A percentile compares a stretch with the other conserved stretches of the same genome.
Conservation (phyloP, 2,797 vertebrate species). For the Mus spretus region DNA sequence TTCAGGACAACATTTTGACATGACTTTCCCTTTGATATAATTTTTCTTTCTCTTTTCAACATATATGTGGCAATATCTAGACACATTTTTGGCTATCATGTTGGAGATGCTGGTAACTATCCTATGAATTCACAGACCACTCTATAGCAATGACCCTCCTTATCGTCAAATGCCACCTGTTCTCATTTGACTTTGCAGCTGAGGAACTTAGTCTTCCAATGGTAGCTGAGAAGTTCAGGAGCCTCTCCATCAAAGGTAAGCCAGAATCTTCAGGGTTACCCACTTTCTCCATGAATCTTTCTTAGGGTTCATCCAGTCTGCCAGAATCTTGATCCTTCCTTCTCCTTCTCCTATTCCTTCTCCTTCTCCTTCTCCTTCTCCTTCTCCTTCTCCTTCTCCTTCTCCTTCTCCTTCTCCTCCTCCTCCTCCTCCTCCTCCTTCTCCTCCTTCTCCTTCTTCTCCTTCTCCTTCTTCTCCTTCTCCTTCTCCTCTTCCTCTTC, state of each 20-base stretch:
- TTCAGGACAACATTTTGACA: too few species aligned
- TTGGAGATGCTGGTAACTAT: not conserved
- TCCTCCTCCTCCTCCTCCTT: not conserved
- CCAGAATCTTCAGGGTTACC: not conserved
- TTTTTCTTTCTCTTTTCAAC: not conserved
- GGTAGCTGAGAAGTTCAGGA: not conserved
- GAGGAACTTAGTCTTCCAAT: not conserved
- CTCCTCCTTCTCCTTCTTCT: not conserved
- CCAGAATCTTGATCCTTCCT: not conserved
- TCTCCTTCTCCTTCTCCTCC: not conserved
- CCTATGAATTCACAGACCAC: not conserved
- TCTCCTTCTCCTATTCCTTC: too few species aligned
- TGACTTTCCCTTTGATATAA: not conserved
- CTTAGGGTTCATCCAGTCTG: not conserved
- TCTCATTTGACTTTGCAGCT: not conserved
- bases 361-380: accelerated
- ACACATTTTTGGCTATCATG: not conserved
- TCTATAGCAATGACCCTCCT: not conserved
- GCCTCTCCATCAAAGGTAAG: not conserved
- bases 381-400: not conserved
- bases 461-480: not conserved
- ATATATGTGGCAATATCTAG: not conserved
- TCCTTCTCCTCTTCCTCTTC: not conserved
- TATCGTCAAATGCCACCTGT: not conserved
- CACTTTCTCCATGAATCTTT: not conserved